Evolutionary conservation across 2,797 vertebrate species (phyloP).

Genomic region (Erpetoichthys calabaricus): DNA sequence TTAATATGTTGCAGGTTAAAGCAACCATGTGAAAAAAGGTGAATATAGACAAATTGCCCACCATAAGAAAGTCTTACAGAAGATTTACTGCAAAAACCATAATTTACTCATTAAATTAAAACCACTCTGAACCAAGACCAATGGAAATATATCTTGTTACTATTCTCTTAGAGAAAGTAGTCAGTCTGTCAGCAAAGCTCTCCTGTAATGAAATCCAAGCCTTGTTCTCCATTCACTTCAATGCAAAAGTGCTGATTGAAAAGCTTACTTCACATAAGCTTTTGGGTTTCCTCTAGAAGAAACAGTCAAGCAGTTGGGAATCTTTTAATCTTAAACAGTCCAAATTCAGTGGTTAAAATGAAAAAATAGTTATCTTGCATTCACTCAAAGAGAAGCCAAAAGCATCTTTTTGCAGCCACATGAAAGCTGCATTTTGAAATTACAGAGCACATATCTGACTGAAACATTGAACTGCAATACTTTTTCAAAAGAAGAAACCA

Average conservation of each 20-base stretch:
- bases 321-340: no score
- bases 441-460: no score
- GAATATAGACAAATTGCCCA: not conserved
- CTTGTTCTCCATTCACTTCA: conserved; percentile 17
- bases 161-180: conserved; percentile 20
- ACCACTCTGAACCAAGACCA: conserved; percentile 14
- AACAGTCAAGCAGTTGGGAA: conserved; percentile 3
- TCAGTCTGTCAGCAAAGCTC: conserved; percentile 28
- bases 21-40: not conserved
- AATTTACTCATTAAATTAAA: not conserved
- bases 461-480: no score
- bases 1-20: not conserved
- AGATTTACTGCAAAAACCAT: not conserved
- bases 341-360: no score
- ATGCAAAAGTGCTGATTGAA: conserved; percentile 32
- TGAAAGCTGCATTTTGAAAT: no score
- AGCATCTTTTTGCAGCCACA: no score
- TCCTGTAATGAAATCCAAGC: conserved; percentile 21
- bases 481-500: no score
- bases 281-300: conserved; percentile 19
- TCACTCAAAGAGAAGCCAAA: no score
- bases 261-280: conserved; percentile 21
- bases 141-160: conserved; percentile 18
- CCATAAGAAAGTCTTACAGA: not conserved
- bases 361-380: no score